Evolutionary conservation across 1,140 invertebrate genomes (phyloP).

Genomic region (Scaptomyza pallida): DNA sequence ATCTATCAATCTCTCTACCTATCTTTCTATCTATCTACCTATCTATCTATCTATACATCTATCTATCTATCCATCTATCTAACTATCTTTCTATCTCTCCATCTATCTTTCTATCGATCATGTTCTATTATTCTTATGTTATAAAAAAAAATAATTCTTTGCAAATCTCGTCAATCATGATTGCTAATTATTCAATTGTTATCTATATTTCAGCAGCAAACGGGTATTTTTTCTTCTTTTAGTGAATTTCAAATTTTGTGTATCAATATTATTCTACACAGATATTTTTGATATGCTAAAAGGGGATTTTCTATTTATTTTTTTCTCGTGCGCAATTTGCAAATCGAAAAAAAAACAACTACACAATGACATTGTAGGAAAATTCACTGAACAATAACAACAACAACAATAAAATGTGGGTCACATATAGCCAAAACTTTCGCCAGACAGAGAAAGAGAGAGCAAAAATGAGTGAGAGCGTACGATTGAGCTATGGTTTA

Average conservation of each 20-base stretch:
- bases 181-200: background rate
- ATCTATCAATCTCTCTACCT: too few relatives aligned
- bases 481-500: slow-evolving; percentile 17
- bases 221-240: background rate
- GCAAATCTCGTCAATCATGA: background rate
- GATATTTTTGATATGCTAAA: too few relatives aligned
- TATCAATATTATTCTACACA: background rate
- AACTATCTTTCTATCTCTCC: too few relatives aligned
- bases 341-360: slow-evolving; percentile 29
- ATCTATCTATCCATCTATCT: too few relatives aligned
- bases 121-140: too few relatives aligned
- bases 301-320: background rate
- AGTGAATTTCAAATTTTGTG: background rate
- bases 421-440: slow-evolving; percentile 57
- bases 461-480: background rate
- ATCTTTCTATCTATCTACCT: too few relatives aligned
- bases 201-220: background rate
- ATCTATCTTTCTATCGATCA: too few relatives aligned
- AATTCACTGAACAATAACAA: slow-evolving; percentile 46
- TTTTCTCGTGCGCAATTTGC: slow-evolving; percentile 26
- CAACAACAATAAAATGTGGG: slow-evolving; percentile 62
- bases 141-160: too few relatives aligned
- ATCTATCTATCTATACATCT: too few relatives aligned
- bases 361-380: slow-evolving; percentile 46
- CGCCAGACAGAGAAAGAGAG: background rate